Evolutionary conservation across 1,140 invertebrate genomes (phyloP).

Genomic region (Bicyclus anynana): DNA sequence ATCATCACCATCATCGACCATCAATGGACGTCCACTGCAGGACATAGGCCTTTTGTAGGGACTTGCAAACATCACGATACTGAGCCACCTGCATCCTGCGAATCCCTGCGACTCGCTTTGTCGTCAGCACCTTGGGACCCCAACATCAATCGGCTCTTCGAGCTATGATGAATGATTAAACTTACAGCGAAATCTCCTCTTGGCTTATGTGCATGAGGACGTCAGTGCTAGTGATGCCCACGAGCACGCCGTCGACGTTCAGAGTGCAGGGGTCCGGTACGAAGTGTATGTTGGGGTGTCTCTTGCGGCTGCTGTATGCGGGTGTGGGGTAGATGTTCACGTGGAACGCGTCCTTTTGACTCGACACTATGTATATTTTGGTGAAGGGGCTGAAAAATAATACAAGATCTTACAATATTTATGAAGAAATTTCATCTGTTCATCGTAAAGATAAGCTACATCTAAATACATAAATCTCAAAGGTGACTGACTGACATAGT

Average conservation of each 20-base stretch:
- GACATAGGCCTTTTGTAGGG: too few species aligned
- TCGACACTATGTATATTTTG: slow-evolving; percentile 86
- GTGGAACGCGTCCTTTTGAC: slow-evolving; percentile 86
- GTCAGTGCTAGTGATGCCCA: slow-evolving; percentile 90
- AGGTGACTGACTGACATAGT: too few species aligned
- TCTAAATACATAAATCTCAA: too few species aligned
- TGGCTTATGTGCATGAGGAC: slow-evolving; percentile 87
- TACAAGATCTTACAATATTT: neutral
- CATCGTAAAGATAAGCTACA: too few species aligned
- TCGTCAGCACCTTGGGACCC: too few species aligned
- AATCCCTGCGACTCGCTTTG: too few species aligned
- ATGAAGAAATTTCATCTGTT: too few species aligned
- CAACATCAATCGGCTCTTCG: too few species aligned
- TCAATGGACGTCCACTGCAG: too few species aligned
- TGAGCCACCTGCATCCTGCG: too few species aligned
- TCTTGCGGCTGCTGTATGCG: slow-evolving; percentile 78
- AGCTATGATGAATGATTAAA: slow-evolving; percentile 33
- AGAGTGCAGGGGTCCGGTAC: slow-evolving; percentile 90
- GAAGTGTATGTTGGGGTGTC: slow-evolving; percentile 79
- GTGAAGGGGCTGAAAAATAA: slow-evolving; percentile 79
- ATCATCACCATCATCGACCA: too few species aligned
- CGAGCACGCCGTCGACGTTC: slow-evolving; percentile 84
- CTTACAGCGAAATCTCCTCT: slow-evolving; percentile 87
- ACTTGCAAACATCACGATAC: too few species aligned
- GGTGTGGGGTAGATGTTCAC: slow-evolving; percentile 90